Evolutionary conservation across 2,113 vertebrate genomes (phyloP).

Genomic region (Chunga burmeisteri): DNA sequence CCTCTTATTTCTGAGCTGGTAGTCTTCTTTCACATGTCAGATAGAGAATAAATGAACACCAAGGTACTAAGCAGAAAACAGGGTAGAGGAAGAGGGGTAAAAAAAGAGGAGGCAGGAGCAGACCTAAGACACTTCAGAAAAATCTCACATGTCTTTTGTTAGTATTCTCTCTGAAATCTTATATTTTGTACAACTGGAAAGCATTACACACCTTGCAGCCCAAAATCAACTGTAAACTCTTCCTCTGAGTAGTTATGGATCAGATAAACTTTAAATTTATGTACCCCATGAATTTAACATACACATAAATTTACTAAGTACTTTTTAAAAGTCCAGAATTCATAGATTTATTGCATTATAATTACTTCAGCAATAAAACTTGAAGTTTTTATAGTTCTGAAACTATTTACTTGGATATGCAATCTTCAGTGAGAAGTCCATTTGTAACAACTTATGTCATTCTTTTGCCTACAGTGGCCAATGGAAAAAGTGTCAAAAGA

Average conservation of each 20-base stretch:
- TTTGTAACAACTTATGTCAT: not conserved
- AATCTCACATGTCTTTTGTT: not conserved
- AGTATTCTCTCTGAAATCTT: not conserved
- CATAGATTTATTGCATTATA: not conserved
- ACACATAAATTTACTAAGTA: not conserved
- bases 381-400: not conserved
- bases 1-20: not conserved
- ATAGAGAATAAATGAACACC: not conserved
- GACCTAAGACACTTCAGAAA: not conserved
- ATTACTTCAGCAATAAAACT: not conserved
- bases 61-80: not conserved
- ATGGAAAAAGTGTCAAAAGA: not conserved
- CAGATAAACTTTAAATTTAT: not conserved
- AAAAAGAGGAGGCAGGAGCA: not conserved
- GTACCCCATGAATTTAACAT: not conserved
- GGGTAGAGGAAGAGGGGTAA: not conserved
- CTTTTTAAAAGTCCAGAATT: not conserved
- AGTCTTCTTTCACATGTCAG: not conserved
- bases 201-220: not conserved
- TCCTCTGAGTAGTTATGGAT: not conserved
- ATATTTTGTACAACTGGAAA: not conserved
- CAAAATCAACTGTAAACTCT: not conserved
- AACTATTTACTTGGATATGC: not conserved
- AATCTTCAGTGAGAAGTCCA: not conserved
- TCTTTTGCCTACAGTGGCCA: not conserved